phyloP scores from a whole-genome alignment of 1,140 invertebrate genomes.

The Adoxophyes honmai region DNA sequence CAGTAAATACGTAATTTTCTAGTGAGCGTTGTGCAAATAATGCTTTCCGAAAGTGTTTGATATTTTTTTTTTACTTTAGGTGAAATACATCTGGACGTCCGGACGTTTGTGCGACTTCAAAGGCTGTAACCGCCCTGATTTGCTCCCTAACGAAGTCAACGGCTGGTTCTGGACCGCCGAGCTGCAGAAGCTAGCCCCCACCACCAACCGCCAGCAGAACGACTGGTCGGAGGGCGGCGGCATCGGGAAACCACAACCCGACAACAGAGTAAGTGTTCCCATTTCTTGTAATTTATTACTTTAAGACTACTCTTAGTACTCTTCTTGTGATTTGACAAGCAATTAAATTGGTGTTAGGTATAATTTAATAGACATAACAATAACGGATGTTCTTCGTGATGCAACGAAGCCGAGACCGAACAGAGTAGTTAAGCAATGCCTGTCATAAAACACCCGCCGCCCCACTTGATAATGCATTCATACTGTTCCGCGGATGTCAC shows the following conservation, averaged over 20 bases:
- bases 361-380: constrained; percentile 39
- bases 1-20: no score
- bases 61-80: constrained; percentile 53
- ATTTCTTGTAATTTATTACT: not conserved
- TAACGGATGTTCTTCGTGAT: constrained; percentile 36
- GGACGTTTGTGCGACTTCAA: constrained; percentile 91
- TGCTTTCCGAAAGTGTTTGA: not conserved
- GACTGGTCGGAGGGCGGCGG: constrained; percentile 91
- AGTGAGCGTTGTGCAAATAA: no score
- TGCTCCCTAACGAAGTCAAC: constrained; percentile 86
- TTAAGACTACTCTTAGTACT: not conserved
- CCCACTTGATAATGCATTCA: constrained; percentile 28
- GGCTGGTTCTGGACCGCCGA: constrained; percentile 94
- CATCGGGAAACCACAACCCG: constrained; percentile 88
- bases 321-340: not conserved
- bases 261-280: constrained; percentile 80
- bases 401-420: constrained; percentile 39
- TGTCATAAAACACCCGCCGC: constrained; percentile 37
- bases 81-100: constrained; percentile 92
- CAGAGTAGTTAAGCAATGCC: constrained; percentile 54
- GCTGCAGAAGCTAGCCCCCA: constrained; percentile 87
- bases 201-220: constrained; percentile 85
- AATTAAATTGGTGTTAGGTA: constrained; percentile 20
- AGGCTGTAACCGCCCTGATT: constrained; percentile 87
- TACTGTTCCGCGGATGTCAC: constrained; percentile 37